Evolutionary conservation across 1,140 invertebrate species (phyloP).

Genomic region (Listronotus oregonensis): DNA sequence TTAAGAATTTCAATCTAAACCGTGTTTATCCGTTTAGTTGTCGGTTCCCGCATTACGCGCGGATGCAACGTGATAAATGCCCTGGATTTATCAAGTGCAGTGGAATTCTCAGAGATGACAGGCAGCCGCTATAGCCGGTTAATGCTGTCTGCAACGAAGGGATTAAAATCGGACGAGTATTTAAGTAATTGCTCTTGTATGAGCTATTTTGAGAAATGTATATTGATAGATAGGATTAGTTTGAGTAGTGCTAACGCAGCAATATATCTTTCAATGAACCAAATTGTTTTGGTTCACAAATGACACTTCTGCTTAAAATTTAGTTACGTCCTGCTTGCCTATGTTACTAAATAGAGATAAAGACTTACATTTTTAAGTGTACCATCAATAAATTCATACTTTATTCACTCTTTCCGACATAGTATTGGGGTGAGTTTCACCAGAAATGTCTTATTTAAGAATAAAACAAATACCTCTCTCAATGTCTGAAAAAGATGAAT

Average conservation of each 20-base stretch:
- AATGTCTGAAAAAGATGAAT: too few relatives aligned
- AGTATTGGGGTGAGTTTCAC: too few relatives aligned
- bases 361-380: too few relatives aligned
- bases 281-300: too few relatives aligned
- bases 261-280: too few relatives aligned
- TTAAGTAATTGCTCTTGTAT: slow-evolving; percentile 33
- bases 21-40: slow-evolving; percentile 23
- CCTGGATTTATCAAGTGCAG: slow-evolving; percentile 29
- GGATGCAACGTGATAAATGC: slow-evolving; percentile 34
- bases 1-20: slow-evolving; percentile 23
- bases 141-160: slow-evolving; percentile 29
- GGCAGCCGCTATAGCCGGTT: slow-evolving; percentile 24
- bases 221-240: slow-evolving; percentile 27
- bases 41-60: slow-evolving; percentile 29
- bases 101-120: slow-evolving; percentile 27
- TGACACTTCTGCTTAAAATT: too few relatives aligned
- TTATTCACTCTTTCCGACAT: too few relatives aligned
- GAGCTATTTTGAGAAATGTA: slow-evolving; percentile 30
- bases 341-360: too few relatives aligned
- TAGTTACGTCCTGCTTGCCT: too few relatives aligned
- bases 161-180: slow-evolving; percentile 31
- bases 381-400: too few relatives aligned
- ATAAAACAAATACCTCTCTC: too few relatives aligned
- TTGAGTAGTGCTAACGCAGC: not conserved
- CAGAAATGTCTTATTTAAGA: too few relatives aligned